phyloP scores from a whole-genome alignment of 2,113 vertebrate species.

The Lucifuga dentata region DNA sequence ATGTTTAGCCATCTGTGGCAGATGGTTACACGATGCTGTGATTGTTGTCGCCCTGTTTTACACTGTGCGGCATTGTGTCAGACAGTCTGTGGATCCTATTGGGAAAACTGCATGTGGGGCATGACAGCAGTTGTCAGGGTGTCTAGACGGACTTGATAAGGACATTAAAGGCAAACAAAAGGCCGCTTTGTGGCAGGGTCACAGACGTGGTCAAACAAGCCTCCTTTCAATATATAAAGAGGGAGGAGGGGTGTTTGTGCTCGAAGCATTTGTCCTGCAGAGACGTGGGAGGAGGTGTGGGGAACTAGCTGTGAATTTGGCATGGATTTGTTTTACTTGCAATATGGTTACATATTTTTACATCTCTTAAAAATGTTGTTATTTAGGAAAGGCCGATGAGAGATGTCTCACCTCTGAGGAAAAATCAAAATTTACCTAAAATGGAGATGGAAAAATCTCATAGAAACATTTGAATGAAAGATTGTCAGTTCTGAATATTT shows the following conservation, averaged over 20 bases:
- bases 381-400: too few relatives aligned
- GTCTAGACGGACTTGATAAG: slow-evolving; percentile 84
- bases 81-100: slow-evolving; percentile 20
- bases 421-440: too few relatives aligned
- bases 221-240: slow-evolving; percentile 57
- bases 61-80: not conserved
- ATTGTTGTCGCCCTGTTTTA: slow-evolving; percentile 8
- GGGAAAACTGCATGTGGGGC: slow-evolving; percentile 51
- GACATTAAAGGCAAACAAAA: slow-evolving; percentile 83
- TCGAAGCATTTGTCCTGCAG: slow-evolving; percentile 50
- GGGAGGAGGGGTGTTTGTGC: slow-evolving; percentile 54
- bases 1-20: too few relatives aligned
- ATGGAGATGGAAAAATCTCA: too few relatives aligned
- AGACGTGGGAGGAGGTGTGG: slow-evolving; percentile 55
- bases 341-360: slow-evolving; percentile 31
- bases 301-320: slow-evolving; percentile 34
- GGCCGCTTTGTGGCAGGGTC: slow-evolving; percentile 70
- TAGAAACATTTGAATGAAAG: too few relatives aligned
- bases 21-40: slow-evolving; percentile 2
- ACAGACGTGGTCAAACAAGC: slow-evolving; percentile 70
- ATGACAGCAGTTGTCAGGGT: slow-evolving; percentile 74
- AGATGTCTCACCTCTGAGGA: too few relatives aligned
- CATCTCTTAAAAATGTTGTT: not conserved
- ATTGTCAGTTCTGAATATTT: too few relatives aligned
- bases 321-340: slow-evolving; percentile 51